A percentile compares a stretch with the other conserved stretches of the same genome.
Evolutionary conservation across 2,113 vertebrate species (phyloP).

Genomic region (Mormyrus lacerda): DNA sequence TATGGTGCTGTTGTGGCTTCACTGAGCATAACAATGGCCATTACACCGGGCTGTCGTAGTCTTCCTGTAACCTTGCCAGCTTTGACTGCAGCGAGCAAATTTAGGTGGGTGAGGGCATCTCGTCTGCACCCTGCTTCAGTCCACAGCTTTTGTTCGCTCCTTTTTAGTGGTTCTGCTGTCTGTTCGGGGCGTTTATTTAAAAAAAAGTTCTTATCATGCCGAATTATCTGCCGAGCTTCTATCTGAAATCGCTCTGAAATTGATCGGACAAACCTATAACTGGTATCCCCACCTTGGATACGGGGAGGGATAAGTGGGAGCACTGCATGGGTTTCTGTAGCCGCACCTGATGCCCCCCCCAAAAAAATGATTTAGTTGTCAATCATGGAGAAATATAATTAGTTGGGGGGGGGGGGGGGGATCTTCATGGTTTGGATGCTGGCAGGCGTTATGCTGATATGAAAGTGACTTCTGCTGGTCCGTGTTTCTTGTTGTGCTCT

Average conservation of each 20-base stretch:
- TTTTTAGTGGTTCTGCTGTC: neutral
- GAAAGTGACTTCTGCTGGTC: neutral
- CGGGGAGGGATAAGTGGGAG: neutral
- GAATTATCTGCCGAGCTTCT: neutral
- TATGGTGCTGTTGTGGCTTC: neutral
- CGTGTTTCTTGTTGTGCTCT: neutral
- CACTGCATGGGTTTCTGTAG: neutral
- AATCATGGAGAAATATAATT: conserved; percentile 29
- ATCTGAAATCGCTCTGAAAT: neutral
- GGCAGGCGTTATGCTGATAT: conserved; percentile 23
- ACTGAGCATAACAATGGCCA: neutral
- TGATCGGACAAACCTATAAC: neutral
- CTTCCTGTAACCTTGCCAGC: neutral
- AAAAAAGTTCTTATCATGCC: neutral
- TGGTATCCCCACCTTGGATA: neutral
- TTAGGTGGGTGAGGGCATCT: neutral
- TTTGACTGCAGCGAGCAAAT: neutral
- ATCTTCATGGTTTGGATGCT: conserved; percentile 28
- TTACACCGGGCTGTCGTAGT: neutral
- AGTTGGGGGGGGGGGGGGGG: conserved; percentile 15
- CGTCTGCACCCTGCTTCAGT: neutral
- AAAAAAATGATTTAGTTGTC: conserved; percentile 29
- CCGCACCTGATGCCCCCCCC: neutral
- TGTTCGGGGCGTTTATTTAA: neutral
- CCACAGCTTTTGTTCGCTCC: neutral